phyloP scores from a whole-genome alignment of 2,113 vertebrate species.

The Megaptera novaeangliae region DNA sequence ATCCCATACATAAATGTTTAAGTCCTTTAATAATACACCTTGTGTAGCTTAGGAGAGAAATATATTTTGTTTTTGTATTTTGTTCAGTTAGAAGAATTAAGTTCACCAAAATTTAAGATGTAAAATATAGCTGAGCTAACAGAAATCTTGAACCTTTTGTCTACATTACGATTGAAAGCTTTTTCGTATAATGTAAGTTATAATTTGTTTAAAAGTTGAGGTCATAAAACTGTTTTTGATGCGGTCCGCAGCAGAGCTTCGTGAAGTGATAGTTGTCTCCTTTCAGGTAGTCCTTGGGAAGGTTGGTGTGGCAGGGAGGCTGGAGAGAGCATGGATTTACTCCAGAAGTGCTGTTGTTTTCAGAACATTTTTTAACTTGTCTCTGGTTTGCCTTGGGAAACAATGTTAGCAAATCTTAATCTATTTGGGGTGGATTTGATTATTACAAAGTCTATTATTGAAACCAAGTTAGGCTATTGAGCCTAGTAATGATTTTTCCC shows the following conservation, averaged over 20 bases:
- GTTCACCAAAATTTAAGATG: neutral
- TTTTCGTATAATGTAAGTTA: neutral
- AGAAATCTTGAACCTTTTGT: neutral
- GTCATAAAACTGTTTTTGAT: neutral
- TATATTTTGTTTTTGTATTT: conserved; percentile 12
- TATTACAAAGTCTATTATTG: conserved; percentile 70
- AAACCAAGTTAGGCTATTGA: conserved; percentile 66
- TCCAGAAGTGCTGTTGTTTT: neutral
- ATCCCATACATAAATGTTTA: neutral
- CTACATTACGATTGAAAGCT: neutral
- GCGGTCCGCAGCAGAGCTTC: neutral
- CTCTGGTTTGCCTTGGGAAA: conserved; percentile 56
- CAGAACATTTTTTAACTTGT: neutral
- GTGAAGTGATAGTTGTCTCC: neutral
- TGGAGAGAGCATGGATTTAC: neutral
- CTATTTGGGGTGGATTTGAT: conserved; percentile 62
- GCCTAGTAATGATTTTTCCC: conserved; percentile 58
- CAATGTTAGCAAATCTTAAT: conserved; percentile 64
- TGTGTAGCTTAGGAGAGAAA: neutral
- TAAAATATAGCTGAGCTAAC: conserved; percentile 1
- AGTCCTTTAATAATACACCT: neutral
- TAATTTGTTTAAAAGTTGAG: neutral
- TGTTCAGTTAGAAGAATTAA: neutral
- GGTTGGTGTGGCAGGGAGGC: neutral
- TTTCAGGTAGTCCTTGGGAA: neutral